Conservation (phyloP, 2,797 vertebrate species). For the Adrianichthys oophorus region DNA sequence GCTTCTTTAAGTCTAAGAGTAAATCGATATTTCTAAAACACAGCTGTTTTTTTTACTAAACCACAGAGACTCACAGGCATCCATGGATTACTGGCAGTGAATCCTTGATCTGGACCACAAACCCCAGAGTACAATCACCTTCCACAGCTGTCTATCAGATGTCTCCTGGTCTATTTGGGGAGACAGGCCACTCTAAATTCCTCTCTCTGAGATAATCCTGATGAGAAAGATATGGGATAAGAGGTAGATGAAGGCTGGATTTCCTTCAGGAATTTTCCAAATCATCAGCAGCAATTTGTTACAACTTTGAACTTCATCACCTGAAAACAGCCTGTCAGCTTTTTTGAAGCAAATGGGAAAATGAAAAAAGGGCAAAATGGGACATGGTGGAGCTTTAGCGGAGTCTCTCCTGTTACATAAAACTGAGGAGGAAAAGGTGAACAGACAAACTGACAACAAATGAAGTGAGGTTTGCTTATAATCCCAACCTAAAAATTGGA, state of each 20-base stretch:
- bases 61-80: slow-evolving; percentile 45
- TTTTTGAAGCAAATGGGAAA: slow-evolving; percentile 13
- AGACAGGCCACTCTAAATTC: slow-evolving; percentile 70
- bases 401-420: slow-evolving; percentile 19
- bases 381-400: background rate
- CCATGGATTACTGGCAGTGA: slow-evolving; percentile 37
- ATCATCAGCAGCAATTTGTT: slow-evolving; percentile 43
- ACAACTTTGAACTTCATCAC: slow-evolving; percentile 24
- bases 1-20: slow-evolving; percentile 16
- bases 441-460: background rate
- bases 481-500: too few species aligned
- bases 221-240: slow-evolving; percentile 60
- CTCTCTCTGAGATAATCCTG: slow-evolving; percentile 67
- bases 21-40: slow-evolving; percentile 39
- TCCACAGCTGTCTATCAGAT: slow-evolving; percentile 70
- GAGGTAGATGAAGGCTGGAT: slow-evolving; percentile 45
- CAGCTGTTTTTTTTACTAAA: slow-evolving; percentile 11
- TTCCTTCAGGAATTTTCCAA: slow-evolving; percentile 66
- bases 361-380: slow-evolving; percentile 10
- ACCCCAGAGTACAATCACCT: slow-evolving; percentile 45
- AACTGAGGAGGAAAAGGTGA: background rate
- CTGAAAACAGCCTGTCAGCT: slow-evolving; percentile 10
- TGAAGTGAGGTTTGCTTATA: background rate
- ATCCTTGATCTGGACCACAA: slow-evolving; percentile 50
- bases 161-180: slow-evolving; percentile 71